These are phyloP conservation scores for Abscondita cerata DNA, from an alignment of 2,888 invertebrate genomes.

Conservation along the genomic window DNA sequence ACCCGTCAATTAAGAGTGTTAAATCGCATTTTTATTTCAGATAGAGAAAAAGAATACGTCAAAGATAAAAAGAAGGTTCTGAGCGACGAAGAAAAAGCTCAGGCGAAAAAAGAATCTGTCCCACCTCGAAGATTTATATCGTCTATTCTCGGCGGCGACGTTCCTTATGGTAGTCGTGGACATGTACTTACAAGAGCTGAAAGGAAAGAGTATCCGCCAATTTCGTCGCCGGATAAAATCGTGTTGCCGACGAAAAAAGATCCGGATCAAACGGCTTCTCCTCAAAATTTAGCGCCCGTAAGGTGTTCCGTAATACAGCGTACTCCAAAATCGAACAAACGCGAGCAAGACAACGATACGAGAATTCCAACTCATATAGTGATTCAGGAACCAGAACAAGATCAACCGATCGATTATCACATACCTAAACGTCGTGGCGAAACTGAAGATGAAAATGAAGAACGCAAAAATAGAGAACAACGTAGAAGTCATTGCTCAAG, in stretches of 20 bases:
- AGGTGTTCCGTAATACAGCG: constrained; percentile 85
- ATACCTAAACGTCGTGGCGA: constrained; percentile 81
- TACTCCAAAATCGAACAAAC: constrained; percentile 64
- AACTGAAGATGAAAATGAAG: constrained; percentile 72
- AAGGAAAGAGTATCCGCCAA: constrained; percentile 77
- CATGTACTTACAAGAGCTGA: constrained; percentile 83
- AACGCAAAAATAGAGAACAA: constrained; percentile 72
- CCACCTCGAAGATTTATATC: constrained; percentile 76
- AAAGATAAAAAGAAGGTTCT: constrained; percentile 23
- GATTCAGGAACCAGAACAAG: constrained; percentile 73
- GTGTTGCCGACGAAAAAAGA: constrained; percentile 66
- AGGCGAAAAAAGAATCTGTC: constrained; percentile 47
- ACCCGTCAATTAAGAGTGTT: no score
- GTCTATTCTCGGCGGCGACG: constrained; percentile 80
- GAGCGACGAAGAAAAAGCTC: constrained; percentile 28
- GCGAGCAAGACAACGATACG: constrained; percentile 49
- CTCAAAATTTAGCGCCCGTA: constrained; percentile 59
- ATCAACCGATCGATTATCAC: constrained; percentile 88
- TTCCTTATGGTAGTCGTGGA: constrained; percentile 81
- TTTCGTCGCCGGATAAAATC: constrained; percentile 66
- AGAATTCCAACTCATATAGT: constrained; percentile 46
- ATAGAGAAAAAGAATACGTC: constrained; percentile 19
- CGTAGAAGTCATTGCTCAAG: constrained; percentile 73
- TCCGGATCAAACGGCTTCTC: constrained; percentile 59
- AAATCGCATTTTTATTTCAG: constrained; percentile 26